Evolutionary conservation across 2,797 vertebrate species (phyloP).

Genomic region (Anguilla megastoma): DNA sequence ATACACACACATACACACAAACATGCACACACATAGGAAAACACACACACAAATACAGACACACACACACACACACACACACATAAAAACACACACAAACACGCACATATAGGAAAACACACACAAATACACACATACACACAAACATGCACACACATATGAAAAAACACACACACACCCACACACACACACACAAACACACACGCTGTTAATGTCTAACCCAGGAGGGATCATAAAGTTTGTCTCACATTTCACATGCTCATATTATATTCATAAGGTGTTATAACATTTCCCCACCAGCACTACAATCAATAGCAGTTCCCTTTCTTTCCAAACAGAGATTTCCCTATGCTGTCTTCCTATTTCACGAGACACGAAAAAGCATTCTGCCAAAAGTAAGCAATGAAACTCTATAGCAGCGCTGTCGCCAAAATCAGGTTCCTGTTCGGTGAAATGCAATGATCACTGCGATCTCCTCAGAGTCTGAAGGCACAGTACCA

Average conservation of each 20-base stretch:
- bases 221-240: neutral
- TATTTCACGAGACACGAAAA: neutral
- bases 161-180: no score
- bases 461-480: neutral
- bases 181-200: neutral
- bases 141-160: neutral
- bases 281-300: neutral
- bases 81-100: neutral
- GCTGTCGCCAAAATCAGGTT: neutral
- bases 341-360: neutral
- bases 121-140: neutral
- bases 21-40: neutral
- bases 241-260: neutral
- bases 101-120: no score
- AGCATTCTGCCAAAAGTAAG: neutral
- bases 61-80: neutral
- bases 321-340: neutral
- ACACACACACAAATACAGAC: neutral
- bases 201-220: neutral
- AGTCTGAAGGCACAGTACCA: neutral
- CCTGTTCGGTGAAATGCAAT: neutral
- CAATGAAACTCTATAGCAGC: neutral
- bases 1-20: neutral
- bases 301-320: neutral
- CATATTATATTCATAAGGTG: neutral